A percentile compares a stretch with the other conserved stretches of the same genome.
phyloP scores from a whole-genome alignment of 1,140 invertebrate species.

The Melipona quadrifasciata region DNA sequence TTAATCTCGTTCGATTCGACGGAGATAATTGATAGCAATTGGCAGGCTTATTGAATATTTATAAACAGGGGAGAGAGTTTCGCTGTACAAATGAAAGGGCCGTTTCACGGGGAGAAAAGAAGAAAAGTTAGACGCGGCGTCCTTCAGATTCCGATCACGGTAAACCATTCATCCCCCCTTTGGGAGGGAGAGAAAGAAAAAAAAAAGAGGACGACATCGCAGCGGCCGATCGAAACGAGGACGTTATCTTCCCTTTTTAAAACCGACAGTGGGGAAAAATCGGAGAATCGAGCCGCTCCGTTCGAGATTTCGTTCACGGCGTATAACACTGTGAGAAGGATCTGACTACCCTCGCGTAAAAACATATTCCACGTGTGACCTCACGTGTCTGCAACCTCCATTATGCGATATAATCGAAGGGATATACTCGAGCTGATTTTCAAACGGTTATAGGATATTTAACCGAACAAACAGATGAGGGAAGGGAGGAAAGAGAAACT shows the following conservation, averaged over 20 bases:
- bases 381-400: not conserved
- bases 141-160: constrained; percentile 22
- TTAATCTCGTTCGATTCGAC: not conserved
- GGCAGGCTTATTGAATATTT: not conserved
- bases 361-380: constrained; percentile 36
- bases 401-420: constrained; percentile 3
- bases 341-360: constrained; percentile 21
- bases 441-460: constrained; percentile 21
- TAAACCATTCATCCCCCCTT: not conserved
- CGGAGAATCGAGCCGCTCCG: constrained; percentile 21
- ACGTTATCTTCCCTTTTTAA: constrained; percentile 29
- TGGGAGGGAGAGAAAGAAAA: not conserved
- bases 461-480: not conserved
- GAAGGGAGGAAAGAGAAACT: not conserved
- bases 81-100: not conserved
- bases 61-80: not conserved
- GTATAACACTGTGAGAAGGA: constrained; percentile 29
- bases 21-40: not conserved
- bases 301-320: constrained; percentile 31
- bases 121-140: not conserved
- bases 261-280: constrained; percentile 11
- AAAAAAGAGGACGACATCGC: not conserved
- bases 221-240: not conserved
- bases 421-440: not conserved
- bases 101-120: not conserved